Evolutionary conservation across 2,797 vertebrate genomes (phyloP).

Genomic region (Thunnus albacares): DNA sequence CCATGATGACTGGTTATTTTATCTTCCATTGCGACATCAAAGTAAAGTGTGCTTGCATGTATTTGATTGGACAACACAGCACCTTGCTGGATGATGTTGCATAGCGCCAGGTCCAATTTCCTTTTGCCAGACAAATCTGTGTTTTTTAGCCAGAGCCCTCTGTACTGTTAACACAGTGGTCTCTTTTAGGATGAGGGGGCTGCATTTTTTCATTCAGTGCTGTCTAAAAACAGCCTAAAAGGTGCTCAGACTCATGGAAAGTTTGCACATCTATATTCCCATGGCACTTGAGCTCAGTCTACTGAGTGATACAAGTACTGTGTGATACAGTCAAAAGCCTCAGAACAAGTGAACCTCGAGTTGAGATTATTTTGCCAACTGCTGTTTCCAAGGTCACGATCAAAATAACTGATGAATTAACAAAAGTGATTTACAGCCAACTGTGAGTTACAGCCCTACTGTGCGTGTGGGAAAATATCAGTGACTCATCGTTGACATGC

Average conservation of each 20-base stretch:
- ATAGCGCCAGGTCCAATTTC: no score
- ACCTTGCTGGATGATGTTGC: no score
- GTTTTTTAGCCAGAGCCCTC: no score
- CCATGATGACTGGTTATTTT: no score
- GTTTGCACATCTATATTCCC: neutral
- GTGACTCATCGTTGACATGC: slow-evolving; percentile 46
- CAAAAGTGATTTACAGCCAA: slow-evolving; percentile 13
- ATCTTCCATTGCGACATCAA: no score
- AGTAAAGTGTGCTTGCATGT: no score
- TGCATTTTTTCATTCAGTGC: no score
- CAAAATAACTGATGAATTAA: slow-evolving; percentile 32
- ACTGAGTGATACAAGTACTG: neutral
- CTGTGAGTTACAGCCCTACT: slow-evolving; percentile 22
- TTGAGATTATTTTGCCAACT: no score
- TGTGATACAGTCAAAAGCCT: neutral
- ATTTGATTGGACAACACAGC: no score
- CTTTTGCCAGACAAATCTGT: no score
- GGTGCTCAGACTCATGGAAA: neutral
- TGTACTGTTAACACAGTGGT: no score
- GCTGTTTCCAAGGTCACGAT: neutral
- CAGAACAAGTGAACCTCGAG: neutral
- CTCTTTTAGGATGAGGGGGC: no score
- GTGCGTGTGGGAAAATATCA: slow-evolving; percentile 28
- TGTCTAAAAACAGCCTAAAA: neutral
- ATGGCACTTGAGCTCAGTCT: neutral